Evolutionary conservation across 1,140 invertebrate genomes (phyloP), one percentile per base, ranked within the genome.

Genomic region (Tetragonula clypearis): DNA sequence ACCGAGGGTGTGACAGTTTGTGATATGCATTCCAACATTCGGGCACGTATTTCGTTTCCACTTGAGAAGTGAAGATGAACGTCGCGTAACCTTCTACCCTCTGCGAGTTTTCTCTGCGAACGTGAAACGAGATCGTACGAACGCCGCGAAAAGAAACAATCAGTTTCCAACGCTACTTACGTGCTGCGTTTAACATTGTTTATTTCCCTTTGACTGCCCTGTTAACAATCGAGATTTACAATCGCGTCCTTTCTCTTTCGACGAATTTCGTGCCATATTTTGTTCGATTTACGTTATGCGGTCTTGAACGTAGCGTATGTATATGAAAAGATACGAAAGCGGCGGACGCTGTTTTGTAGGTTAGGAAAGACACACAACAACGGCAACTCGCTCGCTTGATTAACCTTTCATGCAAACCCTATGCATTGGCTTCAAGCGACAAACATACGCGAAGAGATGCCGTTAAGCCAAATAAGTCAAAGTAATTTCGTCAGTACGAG

Each of bases 381-480:
- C 55, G 30, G 19, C n/a, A n/a, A 74, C 55, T n/a, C 49, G 14
- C 21, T 8, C 23, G 14, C 21, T 8, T 19, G 26, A 77, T 60
- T 23, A 81, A 84, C 71, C n/a, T 62, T 77, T n/a, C 83, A 78
- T 74, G 88, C 73, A 65, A 85, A 66, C 78, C 86, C 74, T 66
- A 91, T 92, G 90, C 86, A 90, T 86, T 90, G 88, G 82, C 88
- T 90, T 60, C 87, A 86, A 21, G 82, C 75, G n/a, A 65, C 58
- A 56, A 86, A 77, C 15, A 80, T 78, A 26, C 83, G 78, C 6
- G 84, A 89, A 87, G 88, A 87, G 65, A 92, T 92, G 90, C 86
- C 89, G 53, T 75, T 90, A n/a, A 90, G 78, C 78, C 84, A 91
- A 72, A 75, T 90, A 56, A 91, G 76, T 86, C 83, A 82, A 26